Base-by-base conservation (phyloP, 2,888 invertebrate genomes). In the Phengaris arion region DNA sequence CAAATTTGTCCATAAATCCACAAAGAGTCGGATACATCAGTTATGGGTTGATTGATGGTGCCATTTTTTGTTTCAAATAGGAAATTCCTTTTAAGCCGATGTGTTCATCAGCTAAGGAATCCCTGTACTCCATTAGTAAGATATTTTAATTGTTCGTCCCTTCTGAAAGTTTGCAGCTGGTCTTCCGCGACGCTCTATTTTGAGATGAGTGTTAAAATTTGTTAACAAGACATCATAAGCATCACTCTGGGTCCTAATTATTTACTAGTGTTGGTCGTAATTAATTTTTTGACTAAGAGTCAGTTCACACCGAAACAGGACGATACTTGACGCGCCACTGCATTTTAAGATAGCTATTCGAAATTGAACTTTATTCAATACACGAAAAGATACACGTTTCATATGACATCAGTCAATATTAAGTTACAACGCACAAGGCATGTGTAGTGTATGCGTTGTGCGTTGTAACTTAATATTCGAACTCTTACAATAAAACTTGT, bases 121-220 rank as follows among this genome's bases (percentile, higher is more conserved):
- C 92, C 89, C 83, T 81, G 82, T 81, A 88, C 85, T 93, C 93
- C 93, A 93, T 93, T 93, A 93, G 93, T 84, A 86, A 85, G 92
- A 93, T 92, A 93, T 93, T 93, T 93, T 93, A 92, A 93, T 93
- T 93, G 93, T 92, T 88, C 85, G 83, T 83, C 86, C 86, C 85
- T 86, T 82, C 85, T 88, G 92, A 93, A 89, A 87, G 85, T 86
- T 88, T 78, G 88, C 93, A 93, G 89, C 93, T 93, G 93, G 85
- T 88, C 91, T 88, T 90, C 91, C 88, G 85, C 89, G 86, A 77
- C 81, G 87, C 79, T 87, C 87, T 93, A 93, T 93, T 92, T 93
- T 84, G 85, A 90, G 91, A 92, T 91, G 92, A 91, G 92, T 92
- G 89, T 22, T 72, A 15, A 22, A 72, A 72, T 54, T 72, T 72